A percentile compares a stretch with the other conserved stretches of the same genome.
Conservation (phyloP, 2,113 vertebrate species). For the Zapus hudsonius region DNA sequence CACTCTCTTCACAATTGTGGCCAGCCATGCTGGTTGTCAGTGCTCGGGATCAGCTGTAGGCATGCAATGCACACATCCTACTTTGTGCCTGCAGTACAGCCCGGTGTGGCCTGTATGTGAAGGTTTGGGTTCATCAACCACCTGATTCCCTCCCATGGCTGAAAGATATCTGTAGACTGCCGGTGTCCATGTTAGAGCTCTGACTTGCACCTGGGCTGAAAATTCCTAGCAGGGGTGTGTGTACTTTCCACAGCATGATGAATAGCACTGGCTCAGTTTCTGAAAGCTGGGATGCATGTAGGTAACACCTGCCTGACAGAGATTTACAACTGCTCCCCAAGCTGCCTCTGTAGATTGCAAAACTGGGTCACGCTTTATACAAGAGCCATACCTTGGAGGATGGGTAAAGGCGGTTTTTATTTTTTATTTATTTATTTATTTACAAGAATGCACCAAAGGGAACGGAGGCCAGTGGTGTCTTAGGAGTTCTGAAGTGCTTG, state of each 20-base stretch:
- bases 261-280: slow-evolving; percentile 69
- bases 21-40: background rate
- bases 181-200: background rate
- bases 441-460: slow-evolving; percentile 65
- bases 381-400: slow-evolving; percentile 67
- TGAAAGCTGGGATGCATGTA: slow-evolving; percentile 76
- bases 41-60: background rate
- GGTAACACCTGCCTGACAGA: slow-evolving; percentile 78
- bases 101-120: background rate
- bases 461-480: slow-evolving; percentile 46
- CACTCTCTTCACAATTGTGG: background rate
- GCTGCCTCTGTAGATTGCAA: slow-evolving; percentile 73
- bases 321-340: slow-evolving; percentile 80
- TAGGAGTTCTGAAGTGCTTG: slow-evolving; percentile 63
- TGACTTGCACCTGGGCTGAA: slow-evolving; percentile 36
- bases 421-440: slow-evolving; percentile 73
- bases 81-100: background rate
- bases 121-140: background rate
- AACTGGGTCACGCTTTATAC: slow-evolving; percentile 78
- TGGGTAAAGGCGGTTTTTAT: slow-evolving; percentile 64
- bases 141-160: background rate
- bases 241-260: slow-evolving; percentile 53
- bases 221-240: slow-evolving; percentile 56
- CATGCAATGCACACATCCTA: background rate
- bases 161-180: background rate